phyloP scores from a whole-genome alignment of 30 jellyfish, hydroid and myxozoan species.

The Turritopsis dohrnii region DNA sequence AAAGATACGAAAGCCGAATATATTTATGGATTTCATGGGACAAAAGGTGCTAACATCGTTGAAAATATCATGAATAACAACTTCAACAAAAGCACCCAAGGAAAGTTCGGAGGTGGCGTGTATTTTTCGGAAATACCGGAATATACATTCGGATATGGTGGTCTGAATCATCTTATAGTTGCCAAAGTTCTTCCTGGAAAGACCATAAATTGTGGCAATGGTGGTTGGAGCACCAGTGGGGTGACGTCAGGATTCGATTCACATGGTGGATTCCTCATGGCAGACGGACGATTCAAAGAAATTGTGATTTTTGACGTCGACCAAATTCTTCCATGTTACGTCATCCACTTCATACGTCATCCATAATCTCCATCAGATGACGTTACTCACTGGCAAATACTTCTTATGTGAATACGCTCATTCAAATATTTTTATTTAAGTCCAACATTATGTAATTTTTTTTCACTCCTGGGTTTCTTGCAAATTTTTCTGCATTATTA shows the following conservation, averaged over 20 bases:
- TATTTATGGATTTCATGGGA: constrained; percentile 65
- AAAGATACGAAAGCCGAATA: neutral
- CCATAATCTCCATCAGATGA: too few species aligned
- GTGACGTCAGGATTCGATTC: constrained; percentile 7
- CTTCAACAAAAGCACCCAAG: neutral
- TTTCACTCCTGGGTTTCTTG: too few species aligned
- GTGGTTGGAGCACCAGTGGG: constrained; percentile 8
- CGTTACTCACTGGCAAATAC: too few species aligned
- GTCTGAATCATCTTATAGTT: neutral
- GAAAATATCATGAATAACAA: constrained; percentile 22
- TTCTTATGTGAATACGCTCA: too few species aligned
- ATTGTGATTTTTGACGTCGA: constrained; percentile 15
- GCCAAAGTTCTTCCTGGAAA: constrained; percentile 23
- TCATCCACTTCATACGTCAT: constrained; percentile 11
- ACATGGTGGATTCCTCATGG: constrained; percentile 13
- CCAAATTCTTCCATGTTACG: constrained; percentile 22
- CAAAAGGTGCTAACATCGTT: constrained; percentile 8
- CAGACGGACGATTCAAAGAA: constrained; percentile 18
- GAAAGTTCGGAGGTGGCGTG: constrained; percentile 26
- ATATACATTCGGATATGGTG: constrained; percentile 14
- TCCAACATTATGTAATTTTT: too few species aligned
- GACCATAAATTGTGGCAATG: neutral
- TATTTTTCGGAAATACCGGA: constrained; percentile 15
- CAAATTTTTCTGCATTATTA: too few species aligned
- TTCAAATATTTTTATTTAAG: too few species aligned